phyloP scores from a whole-genome alignment of 2,797 vertebrate genomes.

The Cuculus canorus region DNA sequence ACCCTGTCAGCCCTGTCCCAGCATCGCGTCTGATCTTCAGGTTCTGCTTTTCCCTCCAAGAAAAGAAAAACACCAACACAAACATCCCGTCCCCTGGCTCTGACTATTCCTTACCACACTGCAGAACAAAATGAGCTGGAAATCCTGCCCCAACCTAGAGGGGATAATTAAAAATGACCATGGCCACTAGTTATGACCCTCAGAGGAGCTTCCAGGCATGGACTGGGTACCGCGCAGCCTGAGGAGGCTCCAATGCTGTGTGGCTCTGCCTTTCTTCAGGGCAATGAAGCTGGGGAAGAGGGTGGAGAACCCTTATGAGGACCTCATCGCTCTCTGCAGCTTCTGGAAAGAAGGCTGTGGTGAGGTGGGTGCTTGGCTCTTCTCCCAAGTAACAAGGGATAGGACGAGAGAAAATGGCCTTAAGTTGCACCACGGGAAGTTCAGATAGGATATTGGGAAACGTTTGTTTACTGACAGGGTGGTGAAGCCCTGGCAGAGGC shows the following conservation, averaged over 20 bases:
- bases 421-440: no score
- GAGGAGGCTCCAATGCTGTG: background rate
- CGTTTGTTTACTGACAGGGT: no score
- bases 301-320: no score
- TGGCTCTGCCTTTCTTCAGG: background rate
- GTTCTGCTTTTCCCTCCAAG: background rate
- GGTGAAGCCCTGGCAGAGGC: no score
- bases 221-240: background rate
- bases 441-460: no score
- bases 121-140: background rate
- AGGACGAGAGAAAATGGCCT: no score
- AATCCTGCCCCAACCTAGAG: background rate
- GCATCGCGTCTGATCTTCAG: background rate
- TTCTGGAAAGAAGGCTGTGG: no score
- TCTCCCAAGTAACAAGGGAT: no score
- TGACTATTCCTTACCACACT: background rate
- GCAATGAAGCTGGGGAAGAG: no score
- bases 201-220: background rate
- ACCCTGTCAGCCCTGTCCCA: fast-evolving
- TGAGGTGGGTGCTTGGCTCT: no score
- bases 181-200: background rate
- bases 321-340: no score
- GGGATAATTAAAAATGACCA: background rate
- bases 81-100: background rate
- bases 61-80: background rate